phyloP scores from a whole-genome alignment of 2,797 vertebrate genomes.

The Hylomyscus alleni region DNA sequence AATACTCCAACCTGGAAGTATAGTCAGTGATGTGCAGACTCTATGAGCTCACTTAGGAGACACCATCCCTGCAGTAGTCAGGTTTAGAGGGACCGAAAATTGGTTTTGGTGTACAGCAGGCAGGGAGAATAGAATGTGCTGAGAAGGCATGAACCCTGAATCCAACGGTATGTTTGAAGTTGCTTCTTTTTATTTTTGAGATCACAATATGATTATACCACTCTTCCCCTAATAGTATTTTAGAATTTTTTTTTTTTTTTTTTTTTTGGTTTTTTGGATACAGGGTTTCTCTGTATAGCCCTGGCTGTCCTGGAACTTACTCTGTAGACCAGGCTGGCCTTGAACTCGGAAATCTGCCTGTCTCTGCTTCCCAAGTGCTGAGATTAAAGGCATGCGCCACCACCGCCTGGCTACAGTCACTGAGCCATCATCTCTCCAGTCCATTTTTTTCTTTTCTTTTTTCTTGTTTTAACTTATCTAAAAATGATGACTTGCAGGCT shows the following conservation, averaged over 20 bases:
- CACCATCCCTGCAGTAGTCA: background rate
- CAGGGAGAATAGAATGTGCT: no score
- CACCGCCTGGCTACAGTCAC: background rate
- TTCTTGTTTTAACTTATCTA: slow-evolving; percentile 1
- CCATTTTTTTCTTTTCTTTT: background rate
- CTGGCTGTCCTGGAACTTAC: no score
- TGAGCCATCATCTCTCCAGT: no score
- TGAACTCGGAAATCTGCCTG: no score
- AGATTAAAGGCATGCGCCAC: no score
- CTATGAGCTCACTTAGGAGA: background rate
- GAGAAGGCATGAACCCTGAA: background rate
- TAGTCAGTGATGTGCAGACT: background rate
- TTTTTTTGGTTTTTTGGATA: no score
- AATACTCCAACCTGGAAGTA: background rate
- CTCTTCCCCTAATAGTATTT: background rate
- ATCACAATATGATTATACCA: background rate
- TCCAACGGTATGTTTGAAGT: slow-evolving; percentile 26
- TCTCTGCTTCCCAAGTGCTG: no score
- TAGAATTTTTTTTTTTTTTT: background rate
- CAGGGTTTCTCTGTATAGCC: no score
- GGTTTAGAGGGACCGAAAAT: background rate
- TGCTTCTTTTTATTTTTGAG: background rate
- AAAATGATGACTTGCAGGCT: slow-evolving; percentile 44
- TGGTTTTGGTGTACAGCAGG: background rate
- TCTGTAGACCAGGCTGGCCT: no score